Evolutionary conservation across 2,888 invertebrate genomes (phyloP), one percentile per base, ranked within the genome.

Genomic region (Patella caerulea): DNA sequence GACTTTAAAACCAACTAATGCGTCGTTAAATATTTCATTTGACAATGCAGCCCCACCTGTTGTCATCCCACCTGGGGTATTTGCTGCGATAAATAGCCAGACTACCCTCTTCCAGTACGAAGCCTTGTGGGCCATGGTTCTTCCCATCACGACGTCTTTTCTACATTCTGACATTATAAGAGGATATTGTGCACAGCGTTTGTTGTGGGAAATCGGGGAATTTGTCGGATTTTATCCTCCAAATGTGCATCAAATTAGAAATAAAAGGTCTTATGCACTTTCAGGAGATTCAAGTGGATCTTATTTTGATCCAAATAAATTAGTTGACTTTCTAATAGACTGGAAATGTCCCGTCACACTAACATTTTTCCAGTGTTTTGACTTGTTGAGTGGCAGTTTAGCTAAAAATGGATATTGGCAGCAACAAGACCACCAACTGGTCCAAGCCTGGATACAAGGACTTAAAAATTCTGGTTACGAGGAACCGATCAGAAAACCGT

Each of bases 161-260:
- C 74, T 87, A 71, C 83, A 79, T 5, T 82, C 82, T 71, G 88
- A 89, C 81, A 88, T 88, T 53, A 87, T 84, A 81, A 75, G 88
- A 59, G 80, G 87, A 2, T 88, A 87, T 78, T 88, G 84, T 83
- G 84, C 86, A 2, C 59, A 59, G 15, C 59, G 59, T 59, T 19
- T 59, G 12, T 59, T 59, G 19, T 59, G 59, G 59, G 59, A 59
- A 15, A 59, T 59, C 5, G 59, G 19, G n/a, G 59, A 59, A 15
- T 19, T n/a, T 59, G 19, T 59, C 19, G 15, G 59, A 9, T 15
- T 59, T 19, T 59, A 17, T n/a, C 19, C 15, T 1, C 17, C 17
- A 7, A 59, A 59, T 19, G 19, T n/a, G 12, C 11, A 17, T 59
- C 19, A 17, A 59, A 59, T 59, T 59, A 59, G 59, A 34, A 34